Evolutionary conservation across 2,888 invertebrate genomes (phyloP), one percentile per base, ranked within the genome.

Genomic region (Lasioglossum morio): DNA sequence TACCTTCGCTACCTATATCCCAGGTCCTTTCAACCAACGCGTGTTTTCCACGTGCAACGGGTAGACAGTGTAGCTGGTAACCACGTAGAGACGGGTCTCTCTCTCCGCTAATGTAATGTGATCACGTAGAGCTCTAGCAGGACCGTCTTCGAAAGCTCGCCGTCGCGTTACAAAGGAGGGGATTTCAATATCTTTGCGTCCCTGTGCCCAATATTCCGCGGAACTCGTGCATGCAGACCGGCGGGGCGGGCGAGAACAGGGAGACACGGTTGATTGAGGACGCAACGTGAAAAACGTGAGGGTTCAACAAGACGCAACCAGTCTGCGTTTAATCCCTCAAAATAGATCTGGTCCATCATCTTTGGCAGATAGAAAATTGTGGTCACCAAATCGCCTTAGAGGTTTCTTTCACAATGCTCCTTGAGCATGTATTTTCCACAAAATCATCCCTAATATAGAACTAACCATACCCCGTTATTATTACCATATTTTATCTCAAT

Each of bases 111-210:
- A 87, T 82, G 87, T 82, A 87, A 87, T 79, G 86, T 86, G 87
- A 85, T 87, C 86, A 87, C 85, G 86, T 87, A 87, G 76, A 57
- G 57, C 57, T 57, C 86, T 73, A n/a, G 78, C 60, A 66, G 69
- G 63, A 66, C 83, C 85, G 76, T 79, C 70, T 77, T 77, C 70
- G 85, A 79, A 19, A 74, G 57, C 74, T 75, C 77, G 73, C 81
- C 19, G 74, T 10, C 37, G 77, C 43, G 77, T 87, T 87, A 81
- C 84, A 85, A 88, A 87, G 84, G 83, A 77, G 40, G 81, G 83
- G 87, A 88, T 87, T 88, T 87, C 88, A 88, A 88, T 88, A 88
- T 88, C 87, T 81, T 75, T 69, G 63, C 74, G 76, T 78, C 84
- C 78, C 78, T 80, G 70, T 48, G 70, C 57, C 75, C 87, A 82